Evolutionary conservation across 2,113 vertebrate genomes (phyloP), one percentile per base, ranked within the genome.

Genomic region (Pandion haliaetus): DNA sequence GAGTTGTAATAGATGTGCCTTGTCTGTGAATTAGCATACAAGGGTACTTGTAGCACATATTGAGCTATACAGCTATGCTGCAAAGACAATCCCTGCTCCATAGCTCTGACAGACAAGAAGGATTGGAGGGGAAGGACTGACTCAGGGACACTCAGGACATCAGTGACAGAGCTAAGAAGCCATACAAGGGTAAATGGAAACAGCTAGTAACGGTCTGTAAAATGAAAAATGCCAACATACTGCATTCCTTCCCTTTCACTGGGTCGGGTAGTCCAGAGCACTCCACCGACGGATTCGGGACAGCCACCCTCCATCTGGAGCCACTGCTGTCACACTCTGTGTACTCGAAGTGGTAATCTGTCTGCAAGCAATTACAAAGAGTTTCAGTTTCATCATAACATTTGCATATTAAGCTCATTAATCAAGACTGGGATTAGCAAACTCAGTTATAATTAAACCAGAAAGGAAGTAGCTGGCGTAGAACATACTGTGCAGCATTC

Each of bases 281-380:
- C 73, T 98, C 94, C 90, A 97, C 98, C 2, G 98, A 97, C 4
- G 88, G 98, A 40, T 99, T 99, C 2, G 99, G 99, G 94, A 99
- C 98, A 94, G 99, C 99, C 71, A 99, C 99, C 90, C 99, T 98
- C 99, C 99, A 99, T 86, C 99, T 98, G 78, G 99, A 99, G 85
- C 99, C 99, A 25, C 98, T 99, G 97, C 99, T 99, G 97, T 99
- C 99, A 69, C 99, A 99, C 88, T 99, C 99, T 3, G 99, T 99
- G 97, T 99, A 99, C 98, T 99, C 99, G 91, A 99, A 99, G 98
- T 99, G 99, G 98, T 99, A 99, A 97, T 99, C 99, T 36, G 89
- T 97, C 99, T 99, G 99, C 92, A 98, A 98, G 96, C 71, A 98
- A 98, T 97, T 54, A 98, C 90, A 98, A 95, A 98, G 93, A 98